Evolutionary conservation across 1,140 invertebrate species (phyloP), one percentile per base, ranked within the genome.

Genomic region (Limonius californicus): DNA sequence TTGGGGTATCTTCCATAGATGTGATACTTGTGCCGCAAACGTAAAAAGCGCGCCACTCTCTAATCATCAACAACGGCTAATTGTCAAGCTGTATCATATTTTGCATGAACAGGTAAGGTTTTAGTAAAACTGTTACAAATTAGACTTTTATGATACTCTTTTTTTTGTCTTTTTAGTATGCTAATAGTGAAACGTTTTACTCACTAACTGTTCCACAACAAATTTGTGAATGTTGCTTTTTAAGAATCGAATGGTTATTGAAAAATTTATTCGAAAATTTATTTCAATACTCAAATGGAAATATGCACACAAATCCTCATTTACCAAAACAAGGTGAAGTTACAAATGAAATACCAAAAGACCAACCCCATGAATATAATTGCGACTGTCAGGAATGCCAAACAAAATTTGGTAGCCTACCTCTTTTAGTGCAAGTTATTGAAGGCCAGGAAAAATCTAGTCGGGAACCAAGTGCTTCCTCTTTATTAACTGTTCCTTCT

Each of bases 381-480:
- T 63, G 62, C 15, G 18, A 47, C 9, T 63, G 62, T 54, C 8
- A 42, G 11, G 30, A 42, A 18, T 54, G 57, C 27, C 30, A 54
- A 15, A 53, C 47, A 2, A 59, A 63, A 15, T 55, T 39, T 16
- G 57, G 57, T n/a, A 50, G 20, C 47, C 42, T 63, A 19, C 62
- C 57, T 6, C 12, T 63, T 12, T 30, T 63, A 45, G 57, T 50
- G 1, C 21, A 63, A 35, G 62, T 59, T n/a, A 59, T 63, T 6
- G 62, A 63, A 55, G 45, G 59, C 30, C 54, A 50, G 14, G 50
- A 62, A 15, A 50, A 16, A 27, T 27, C 23, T 27, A 27, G 19
- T 21, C 11, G 12, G 2, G 6, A 9, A 16, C 3, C 8, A 8
- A 20, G 23, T 27, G 3, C 30, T 2, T n/a, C 56, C 9, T 39